Evolutionary conservation across 2,888 invertebrate species (phyloP), one percentile per base, ranked within the genome.

Genomic region (Mechanitis mazaeus): DNA sequence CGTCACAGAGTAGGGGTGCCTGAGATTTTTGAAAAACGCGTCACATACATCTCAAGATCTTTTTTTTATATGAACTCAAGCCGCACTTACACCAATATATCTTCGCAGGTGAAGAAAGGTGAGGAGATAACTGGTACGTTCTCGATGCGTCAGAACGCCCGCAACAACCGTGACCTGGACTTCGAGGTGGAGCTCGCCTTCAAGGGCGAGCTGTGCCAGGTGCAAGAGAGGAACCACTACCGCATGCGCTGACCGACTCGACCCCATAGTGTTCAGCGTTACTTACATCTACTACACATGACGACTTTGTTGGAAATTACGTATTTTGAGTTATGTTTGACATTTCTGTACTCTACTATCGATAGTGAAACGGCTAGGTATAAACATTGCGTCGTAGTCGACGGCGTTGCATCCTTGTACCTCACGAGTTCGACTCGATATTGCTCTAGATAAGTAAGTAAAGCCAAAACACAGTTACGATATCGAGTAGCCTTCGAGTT

Each of bases 131-230:
- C 92, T 58, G 99, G 99, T 35, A 93, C 93, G 6, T 98, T 99
- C 83, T 93, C 94, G 58, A 96, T 99, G 95, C 95, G 95, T 72
- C 99, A 98, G 54, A 99, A 99, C 89, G 95, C 95, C 64, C 93
- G 97, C 65, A 99, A 99, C 88, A 97, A 96, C 87, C 94, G 99
- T 57, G 99, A 99, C 85, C 92, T 99, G 68, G 99, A 99, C 89
- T 99, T 99, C 85, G 94, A 94, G 71, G 94, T 99, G 66, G 95
- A 97, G 76, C 92, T 99, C 56, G 94, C 96, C 76, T 99, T 99
- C 90, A 95, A 97, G 75, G 97, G 97, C 33, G 96, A 97, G 77
- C 90, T 96, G 65, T 95, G 96, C 65, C 94, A 95, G 81, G 94
- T 97, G 66, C 93, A 94, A 69, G 97, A 97, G 91, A 93, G 93